Evolutionary conservation across 1,140 invertebrate species (phyloP), one percentile per base, ranked within the genome.

Genomic region (Ectropis grisescens): DNA sequence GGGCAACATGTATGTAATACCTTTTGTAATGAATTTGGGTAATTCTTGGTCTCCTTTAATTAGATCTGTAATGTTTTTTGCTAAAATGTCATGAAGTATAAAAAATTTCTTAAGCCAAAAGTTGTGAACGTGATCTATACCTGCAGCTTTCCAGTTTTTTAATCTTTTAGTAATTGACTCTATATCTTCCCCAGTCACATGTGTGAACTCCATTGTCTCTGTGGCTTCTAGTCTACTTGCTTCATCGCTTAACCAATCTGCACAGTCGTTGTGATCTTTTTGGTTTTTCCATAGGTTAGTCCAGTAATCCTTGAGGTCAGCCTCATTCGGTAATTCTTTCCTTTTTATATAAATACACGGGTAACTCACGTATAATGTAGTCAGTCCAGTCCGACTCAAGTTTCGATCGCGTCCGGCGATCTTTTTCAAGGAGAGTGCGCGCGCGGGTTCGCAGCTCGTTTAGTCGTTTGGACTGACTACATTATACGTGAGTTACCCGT

Each of bases 51-150:
- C n/a, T 15, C 23, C 12, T 19, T 41, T 29, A 29, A 41, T 22
- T 0, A 42, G 9, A 28, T 42, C 15, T 27, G 33, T 36, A 13
- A 40, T 29, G 19, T 23, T 30, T 37, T 31, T 36, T 2, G 28
- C 33, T 30, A 51, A 24, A 12, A 25, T 23, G 2, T 33, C 15
- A 31, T 51, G 48, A 12, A 40, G 9, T 5, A 3, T 1, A 12
- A n/a, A 27, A 2, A 46, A 25, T 25, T 51, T 46, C 31, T 51
- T 46, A 12, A 27, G 40, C 48, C 48, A 43, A 24, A 37, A 51
- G 16, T 41, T 45, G 30, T 50, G 38, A 32, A 45, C 14, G 14
- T 24, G 22, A n/a, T 50, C 47, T 25, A 28, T 22, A 12, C 37
- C 42, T 11, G 42, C 25, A 8, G 42, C 32, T 37, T 51, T 51